Evolutionary conservation across 2,113 vertebrate species (phyloP).

Genomic region (Gobius niger): DNA sequence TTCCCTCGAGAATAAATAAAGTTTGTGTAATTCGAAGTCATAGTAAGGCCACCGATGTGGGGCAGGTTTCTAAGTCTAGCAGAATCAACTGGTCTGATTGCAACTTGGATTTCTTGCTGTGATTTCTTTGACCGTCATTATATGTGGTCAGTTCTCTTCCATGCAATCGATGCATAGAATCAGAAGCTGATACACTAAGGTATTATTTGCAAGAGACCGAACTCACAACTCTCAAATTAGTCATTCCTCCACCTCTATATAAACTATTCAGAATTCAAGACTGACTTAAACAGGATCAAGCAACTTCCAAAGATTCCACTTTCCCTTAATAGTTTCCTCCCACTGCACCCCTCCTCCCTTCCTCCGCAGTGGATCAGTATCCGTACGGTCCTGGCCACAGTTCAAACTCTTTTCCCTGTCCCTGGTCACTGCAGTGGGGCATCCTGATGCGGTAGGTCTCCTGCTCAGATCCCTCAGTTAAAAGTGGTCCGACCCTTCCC

Average conservation of each 20-base stretch:
- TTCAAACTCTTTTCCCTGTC: constrained; percentile 46
- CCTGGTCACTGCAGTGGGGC: constrained; percentile 25
- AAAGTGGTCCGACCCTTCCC: constrained; percentile 11
- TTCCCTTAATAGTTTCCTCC: constrained; percentile 30
- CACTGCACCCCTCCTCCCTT: constrained; percentile 13
- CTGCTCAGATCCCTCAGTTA: constrained; percentile 26
- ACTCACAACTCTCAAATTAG: no score
- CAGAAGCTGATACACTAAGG: no score
- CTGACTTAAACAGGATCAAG: neutral
- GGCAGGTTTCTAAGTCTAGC: constrained; percentile 38
- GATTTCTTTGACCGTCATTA: constrained; percentile 22
- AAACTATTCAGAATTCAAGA: neutral
- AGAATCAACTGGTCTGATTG: constrained; percentile 22
- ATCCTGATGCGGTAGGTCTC: constrained; percentile 46
- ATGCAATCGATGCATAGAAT: no score
- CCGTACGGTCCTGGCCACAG: constrained; percentile 18
- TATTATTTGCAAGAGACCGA: no score
- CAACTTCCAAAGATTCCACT: constrained; percentile 11
- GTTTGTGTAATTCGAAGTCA: no score
- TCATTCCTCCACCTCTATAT: neutral
- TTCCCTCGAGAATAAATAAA: no score
- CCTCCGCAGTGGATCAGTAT: constrained; percentile 18
- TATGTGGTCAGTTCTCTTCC: neutral
- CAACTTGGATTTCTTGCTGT: constrained; percentile 40
- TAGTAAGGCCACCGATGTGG: neutral